Base-by-base conservation (phyloP, 1,140 invertebrate genomes). In the Caenorhabditis tropicalis region DNA sequence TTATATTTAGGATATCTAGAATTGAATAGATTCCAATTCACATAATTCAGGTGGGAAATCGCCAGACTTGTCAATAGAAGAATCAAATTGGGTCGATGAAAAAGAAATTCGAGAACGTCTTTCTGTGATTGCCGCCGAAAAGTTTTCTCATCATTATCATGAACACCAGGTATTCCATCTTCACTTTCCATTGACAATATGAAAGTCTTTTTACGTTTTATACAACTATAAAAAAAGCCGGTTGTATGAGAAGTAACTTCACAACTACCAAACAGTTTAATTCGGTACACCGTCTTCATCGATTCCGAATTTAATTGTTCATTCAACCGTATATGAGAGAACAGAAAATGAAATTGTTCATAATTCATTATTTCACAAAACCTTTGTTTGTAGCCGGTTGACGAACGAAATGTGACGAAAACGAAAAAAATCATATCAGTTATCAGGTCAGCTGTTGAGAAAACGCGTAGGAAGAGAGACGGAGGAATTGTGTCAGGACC, bases 401-500 rank as follows among this genome's bases (percentile, higher is more conserved):
- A 43, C 19, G 24, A n/a, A n/a, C 60, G 56, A 56, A 51, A 58
- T 85, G 19, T 39, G 27, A 46, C 43, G 82, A 33, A 43, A 79
- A 33, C 46, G 82, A 83, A 10, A 27, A 56, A 46, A 79, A 29
- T 80, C 51, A 46, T 21, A 65, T 65, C 58, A 58, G 65, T 65
- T 70, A 88, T 21, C 83, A 85, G 74, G 79, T 46, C 36, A 70
- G 56, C 81, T 43, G 82, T 43, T 43, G 65, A 79, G 60, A 48
- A 53, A 48, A 39, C 39, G 19, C 82, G 83, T 51, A 56, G 27
- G 48, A 81, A 82, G 36, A 79, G 84, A 86, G 86, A 87, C 46
- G 83, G 87, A 33, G 88, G 87, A 43, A 48, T 89, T 10, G 29
- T 88, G 27, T 85, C 86, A 27, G 88, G 88, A 43, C 88, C 88